A percentile compares a stretch with the other conserved stretches of the same genome.
Evolutionary conservation across 2,113 vertebrate genomes (phyloP).

Genomic region (Oncorhynchus keta): DNA sequence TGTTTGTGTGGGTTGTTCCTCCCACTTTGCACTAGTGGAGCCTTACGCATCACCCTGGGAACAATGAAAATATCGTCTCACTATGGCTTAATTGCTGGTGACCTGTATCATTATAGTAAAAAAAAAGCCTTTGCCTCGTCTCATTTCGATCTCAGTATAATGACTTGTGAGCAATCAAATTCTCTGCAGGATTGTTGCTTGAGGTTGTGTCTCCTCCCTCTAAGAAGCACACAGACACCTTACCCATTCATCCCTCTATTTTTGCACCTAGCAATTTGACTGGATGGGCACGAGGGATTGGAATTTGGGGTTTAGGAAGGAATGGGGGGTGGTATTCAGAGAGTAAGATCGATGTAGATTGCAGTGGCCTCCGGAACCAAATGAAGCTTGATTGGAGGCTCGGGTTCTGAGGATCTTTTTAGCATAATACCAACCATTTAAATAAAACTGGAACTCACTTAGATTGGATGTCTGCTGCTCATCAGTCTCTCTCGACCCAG

Average conservation of each 20-base stretch:
- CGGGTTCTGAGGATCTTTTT: background rate
- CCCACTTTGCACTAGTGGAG: background rate
- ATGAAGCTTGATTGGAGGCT: background rate
- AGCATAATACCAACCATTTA: background rate
- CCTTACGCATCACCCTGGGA: background rate
- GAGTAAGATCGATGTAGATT: background rate
- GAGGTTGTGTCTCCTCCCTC: background rate
- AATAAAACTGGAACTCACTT: slow-evolving; percentile 7
- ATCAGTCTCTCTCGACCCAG: background rate
- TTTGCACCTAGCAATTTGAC: background rate
- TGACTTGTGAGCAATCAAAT: background rate
- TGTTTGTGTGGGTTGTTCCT: background rate
- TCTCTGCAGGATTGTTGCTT: background rate
- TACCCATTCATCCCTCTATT: background rate
- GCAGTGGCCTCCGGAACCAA: background rate
- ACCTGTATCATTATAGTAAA: background rate
- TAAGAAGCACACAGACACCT: background rate
- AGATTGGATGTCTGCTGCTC: background rate
- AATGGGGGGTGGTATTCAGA: background rate
- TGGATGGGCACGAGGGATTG: background rate
- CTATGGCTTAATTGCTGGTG: background rate
- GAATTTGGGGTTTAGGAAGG: background rate
- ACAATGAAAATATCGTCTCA: background rate
- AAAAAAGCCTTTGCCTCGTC: background rate
- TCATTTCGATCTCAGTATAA: background rate